Percentiles rank a stretch among this genome's conserved stretches.
phyloP scores from a whole-genome alignment of 2,113 vertebrate species.

The Nematolebias whitei region DNA sequence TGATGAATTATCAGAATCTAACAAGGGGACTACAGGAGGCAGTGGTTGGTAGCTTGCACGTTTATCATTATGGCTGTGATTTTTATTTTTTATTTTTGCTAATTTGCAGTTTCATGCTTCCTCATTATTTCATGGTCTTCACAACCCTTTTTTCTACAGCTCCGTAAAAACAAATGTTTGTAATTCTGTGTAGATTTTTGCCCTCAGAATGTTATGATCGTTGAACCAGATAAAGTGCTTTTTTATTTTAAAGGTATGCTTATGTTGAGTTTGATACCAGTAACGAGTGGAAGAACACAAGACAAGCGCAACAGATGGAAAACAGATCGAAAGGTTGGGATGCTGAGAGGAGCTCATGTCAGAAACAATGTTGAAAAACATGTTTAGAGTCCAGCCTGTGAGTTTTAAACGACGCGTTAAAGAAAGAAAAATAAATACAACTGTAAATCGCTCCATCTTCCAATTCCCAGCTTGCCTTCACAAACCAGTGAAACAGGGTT shows the following conservation, averaged over 20 bases:
- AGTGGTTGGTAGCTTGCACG: constrained; percentile 9
- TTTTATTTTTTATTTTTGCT: constrained; percentile 13
- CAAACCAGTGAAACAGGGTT: no score
- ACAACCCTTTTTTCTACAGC: constrained; percentile 6
- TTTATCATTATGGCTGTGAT: constrained; percentile 9
- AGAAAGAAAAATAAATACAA: no score
- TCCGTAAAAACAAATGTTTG: background rate
- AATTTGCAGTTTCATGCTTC: constrained; percentile 1
- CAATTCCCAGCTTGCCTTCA: no score
- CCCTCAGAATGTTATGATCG: background rate
- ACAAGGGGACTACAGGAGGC: constrained; percentile 19
- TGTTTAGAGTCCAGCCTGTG: no score
- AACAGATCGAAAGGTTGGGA: background rate
- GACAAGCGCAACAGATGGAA: background rate
- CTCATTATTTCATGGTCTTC: constrained; percentile 17
- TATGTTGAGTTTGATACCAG: background rate
- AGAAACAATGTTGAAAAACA: no score
- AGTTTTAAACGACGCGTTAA: no score
- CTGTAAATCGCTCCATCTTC: no score
- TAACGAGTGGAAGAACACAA: background rate
- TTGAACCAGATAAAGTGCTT: background rate
- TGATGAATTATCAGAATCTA: constrained; percentile 29
- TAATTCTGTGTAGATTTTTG: background rate
- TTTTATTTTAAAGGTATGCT: background rate
- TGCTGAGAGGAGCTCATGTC: no score